A percentile compares a stretch with the other conserved stretches of the same genome.
Evolutionary conservation across 1,140 invertebrate species (phyloP).

Genomic region (Megathymus violae): DNA sequence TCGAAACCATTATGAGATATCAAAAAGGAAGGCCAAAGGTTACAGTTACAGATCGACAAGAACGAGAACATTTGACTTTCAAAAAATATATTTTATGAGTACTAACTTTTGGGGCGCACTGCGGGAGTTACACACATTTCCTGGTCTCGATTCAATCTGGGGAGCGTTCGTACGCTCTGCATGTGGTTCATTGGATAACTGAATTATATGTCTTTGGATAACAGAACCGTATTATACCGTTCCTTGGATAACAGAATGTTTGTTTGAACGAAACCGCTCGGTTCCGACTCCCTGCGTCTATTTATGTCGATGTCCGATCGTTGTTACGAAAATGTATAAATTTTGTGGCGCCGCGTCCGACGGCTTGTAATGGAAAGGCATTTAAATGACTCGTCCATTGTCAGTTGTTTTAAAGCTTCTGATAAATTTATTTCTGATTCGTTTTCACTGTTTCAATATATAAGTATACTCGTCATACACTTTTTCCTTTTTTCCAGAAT

Average conservation of each 20-base stretch:
- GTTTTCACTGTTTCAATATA: conserved; percentile 12
- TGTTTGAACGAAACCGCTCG: conserved; percentile 37
- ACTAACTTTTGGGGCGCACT: conserved; percentile 52
- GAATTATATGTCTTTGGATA: conserved; percentile 63
- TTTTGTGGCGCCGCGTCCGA: conserved; percentile 27
- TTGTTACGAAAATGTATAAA: conserved; percentile 36
- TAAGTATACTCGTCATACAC: too few relatives aligned
- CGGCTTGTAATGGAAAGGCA: conserved; percentile 26
- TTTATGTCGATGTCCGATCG: conserved; percentile 49
- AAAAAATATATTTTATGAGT: conserved; percentile 46
- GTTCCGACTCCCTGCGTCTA: conserved; percentile 25
- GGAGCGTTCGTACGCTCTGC: conserved; percentile 57
- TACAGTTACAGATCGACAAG: conserved; percentile 12
- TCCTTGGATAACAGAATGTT: conserved; percentile 18
- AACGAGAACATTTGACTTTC: conserved; percentile 20
- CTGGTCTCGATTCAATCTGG: conserved; percentile 69
- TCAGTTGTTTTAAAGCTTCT: conserved; percentile 29
- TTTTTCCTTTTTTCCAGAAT: background rate
- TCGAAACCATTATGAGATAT: conserved; percentile 1
- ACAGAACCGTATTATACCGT: conserved; percentile 24
- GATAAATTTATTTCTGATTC: conserved; percentile 27
- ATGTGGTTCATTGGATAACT: conserved; percentile 75
- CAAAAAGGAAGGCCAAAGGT: conserved; percentile 24
- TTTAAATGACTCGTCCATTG: conserved; percentile 32
- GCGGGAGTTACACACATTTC: conserved; percentile 70